phyloP scores from a whole-genome alignment of 2,888 invertebrate species.

The Tenthredo distinguenda region DNA sequence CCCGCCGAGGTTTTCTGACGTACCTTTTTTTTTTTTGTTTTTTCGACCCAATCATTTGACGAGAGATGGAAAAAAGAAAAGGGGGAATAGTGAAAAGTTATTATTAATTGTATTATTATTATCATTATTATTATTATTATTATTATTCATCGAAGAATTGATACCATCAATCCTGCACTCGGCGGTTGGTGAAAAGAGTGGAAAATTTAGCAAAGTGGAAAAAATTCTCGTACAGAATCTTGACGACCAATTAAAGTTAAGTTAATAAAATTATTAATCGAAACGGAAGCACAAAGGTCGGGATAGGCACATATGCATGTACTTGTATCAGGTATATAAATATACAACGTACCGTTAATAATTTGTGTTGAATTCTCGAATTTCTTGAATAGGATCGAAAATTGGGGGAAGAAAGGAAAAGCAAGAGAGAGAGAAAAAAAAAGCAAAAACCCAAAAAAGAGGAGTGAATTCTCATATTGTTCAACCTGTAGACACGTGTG shows the following conservation, averaged over 20 bases:
- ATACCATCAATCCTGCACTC: too few species aligned
- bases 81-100: too few species aligned
- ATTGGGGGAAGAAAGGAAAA: neutral
- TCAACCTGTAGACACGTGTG: neutral
- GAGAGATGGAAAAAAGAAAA: too few species aligned
- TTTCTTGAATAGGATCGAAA: neutral
- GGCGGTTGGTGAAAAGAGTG: neutral
- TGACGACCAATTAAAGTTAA: conserved; percentile 69
- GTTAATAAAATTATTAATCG: conserved; percentile 62
- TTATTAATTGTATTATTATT: too few species aligned
- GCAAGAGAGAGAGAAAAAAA: neutral
- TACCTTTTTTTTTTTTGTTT: too few species aligned
- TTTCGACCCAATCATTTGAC: too few species aligned
- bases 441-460: neutral
- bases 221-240: conserved; percentile 62
- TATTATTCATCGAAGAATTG: too few species aligned
- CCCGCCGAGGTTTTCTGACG: too few species aligned
- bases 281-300: neutral
- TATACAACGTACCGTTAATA: neutral
- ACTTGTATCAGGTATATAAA: too few species aligned
- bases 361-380: neutral
- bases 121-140: too few species aligned
- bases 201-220: neutral
- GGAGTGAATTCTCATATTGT: neutral
- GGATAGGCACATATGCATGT: neutral